phyloP scores from a whole-genome alignment of 2,888 invertebrate genomes.

The Epinotia demarniana region DNA sequence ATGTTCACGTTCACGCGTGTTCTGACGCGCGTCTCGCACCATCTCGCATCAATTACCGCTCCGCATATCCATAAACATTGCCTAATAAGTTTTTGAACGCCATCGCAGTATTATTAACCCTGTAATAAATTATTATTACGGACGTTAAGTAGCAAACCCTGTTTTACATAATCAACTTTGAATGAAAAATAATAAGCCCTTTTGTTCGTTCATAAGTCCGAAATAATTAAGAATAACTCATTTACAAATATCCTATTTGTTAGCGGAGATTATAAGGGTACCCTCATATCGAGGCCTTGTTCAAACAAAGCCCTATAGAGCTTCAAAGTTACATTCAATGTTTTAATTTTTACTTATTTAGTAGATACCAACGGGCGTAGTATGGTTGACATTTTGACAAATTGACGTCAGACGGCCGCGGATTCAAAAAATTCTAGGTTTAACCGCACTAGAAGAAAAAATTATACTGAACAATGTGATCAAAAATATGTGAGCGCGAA shows the following conservation, averaged over 20 bases:
- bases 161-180: constrained; percentile 44
- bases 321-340: neutral
- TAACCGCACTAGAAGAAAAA: too few relatives aligned
- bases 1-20: too few relatives aligned
- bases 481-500: too few relatives aligned
- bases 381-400: too few relatives aligned
- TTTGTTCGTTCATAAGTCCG: constrained; percentile 9
- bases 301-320: neutral
- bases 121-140: neutral
- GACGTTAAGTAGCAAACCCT: constrained; percentile 13
- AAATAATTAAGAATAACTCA: constrained; percentile 38
- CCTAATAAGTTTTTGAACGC: too few relatives aligned
- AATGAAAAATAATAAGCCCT: constrained; percentile 32
- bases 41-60: too few relatives aligned
- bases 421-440: too few relatives aligned
- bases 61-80: too few relatives aligned
- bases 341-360: neutral
- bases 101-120: neutral
- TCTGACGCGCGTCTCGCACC: too few relatives aligned
- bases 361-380: too few relatives aligned
- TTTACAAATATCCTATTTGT: constrained; percentile 34
- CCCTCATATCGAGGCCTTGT: neutral
- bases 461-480: too few relatives aligned
- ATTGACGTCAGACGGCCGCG: too few relatives aligned
- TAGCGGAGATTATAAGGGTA: constrained; percentile 25